phyloP scores from a whole-genome alignment of 2,888 invertebrate species.

The Acrobasis suavella region DNA sequence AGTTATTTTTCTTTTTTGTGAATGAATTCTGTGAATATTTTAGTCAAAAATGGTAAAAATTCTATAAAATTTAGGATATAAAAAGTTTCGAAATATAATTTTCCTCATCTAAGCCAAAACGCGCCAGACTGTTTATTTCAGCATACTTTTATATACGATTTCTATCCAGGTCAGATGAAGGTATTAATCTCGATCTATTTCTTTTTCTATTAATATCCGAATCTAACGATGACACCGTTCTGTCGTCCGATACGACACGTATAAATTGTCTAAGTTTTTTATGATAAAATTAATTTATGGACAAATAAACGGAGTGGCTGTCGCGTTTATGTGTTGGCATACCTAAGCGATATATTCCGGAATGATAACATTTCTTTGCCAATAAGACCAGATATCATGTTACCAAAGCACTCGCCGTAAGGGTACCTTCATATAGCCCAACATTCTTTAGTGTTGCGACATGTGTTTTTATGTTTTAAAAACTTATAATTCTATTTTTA shows the following conservation, averaged over 20 bases:
- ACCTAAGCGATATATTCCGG: neutral
- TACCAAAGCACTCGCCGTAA: neutral
- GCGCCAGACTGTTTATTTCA: neutral
- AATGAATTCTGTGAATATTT: neutral
- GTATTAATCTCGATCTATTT: conserved; percentile 33
- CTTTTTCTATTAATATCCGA: conserved; percentile 24
- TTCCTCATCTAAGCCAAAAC: neutral
- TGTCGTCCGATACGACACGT: conserved; percentile 24
- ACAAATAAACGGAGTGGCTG: neutral
- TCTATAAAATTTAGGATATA: no score
- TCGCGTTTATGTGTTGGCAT: neutral
- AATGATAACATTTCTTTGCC: neutral
- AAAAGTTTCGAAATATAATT: neutral
- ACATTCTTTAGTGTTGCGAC: neutral
- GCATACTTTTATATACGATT: conserved; percentile 5
- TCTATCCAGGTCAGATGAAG: conserved; percentile 30
- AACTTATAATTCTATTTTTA: no score
- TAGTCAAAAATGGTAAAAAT: neutral
- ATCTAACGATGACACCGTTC: conserved; percentile 25
- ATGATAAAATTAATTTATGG: neutral
- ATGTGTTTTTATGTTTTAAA: neutral
- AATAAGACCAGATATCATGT: neutral
- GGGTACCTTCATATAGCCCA: neutral
- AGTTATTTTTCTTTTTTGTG: neutral
- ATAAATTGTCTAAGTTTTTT: conserved; percentile 26